Conservation (phyloP, 2,888 invertebrate species). For the Drosophila histrio region DNA sequence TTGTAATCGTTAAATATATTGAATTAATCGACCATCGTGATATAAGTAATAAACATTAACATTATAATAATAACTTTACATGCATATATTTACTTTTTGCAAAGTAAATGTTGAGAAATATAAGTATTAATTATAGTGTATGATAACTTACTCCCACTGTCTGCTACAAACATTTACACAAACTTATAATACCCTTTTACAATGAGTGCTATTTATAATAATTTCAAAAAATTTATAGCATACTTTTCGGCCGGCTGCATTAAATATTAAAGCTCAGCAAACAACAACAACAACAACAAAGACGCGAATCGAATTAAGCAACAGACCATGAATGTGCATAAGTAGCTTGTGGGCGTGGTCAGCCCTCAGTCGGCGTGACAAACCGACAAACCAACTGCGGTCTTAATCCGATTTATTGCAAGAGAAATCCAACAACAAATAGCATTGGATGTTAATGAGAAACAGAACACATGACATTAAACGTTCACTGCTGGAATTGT, state of each 20-base stretch:
- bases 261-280: slow-evolving; percentile 22
- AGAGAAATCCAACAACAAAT: background rate
- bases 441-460: slow-evolving; percentile 21
- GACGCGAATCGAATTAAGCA: slow-evolving; percentile 22
- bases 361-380: background rate
- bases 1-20: too few species aligned
- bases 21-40: too few species aligned
- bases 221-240: slow-evolving; percentile 6
- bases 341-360: slow-evolving; percentile 7
- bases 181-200: background rate
- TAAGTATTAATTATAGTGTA: too few species aligned
- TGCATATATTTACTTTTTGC: too few species aligned
- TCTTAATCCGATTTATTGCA: slow-evolving; percentile 18
- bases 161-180: too few species aligned
- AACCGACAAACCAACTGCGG: background rate
- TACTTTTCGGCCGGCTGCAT: slow-evolving; percentile 16
- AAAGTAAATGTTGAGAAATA: too few species aligned
- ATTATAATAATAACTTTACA: too few species aligned
- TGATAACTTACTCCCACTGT: too few species aligned
- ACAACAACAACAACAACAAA: slow-evolving; percentile 3
- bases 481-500: background rate
- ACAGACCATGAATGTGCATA: slow-evolving; percentile 14
- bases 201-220: background rate
- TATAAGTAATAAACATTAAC: too few species aligned
- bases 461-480: slow-evolving; percentile 30